Base-by-base conservation (phyloP, 2,797 vertebrate genomes). In the Acrossocheilus fasciatus region DNA sequence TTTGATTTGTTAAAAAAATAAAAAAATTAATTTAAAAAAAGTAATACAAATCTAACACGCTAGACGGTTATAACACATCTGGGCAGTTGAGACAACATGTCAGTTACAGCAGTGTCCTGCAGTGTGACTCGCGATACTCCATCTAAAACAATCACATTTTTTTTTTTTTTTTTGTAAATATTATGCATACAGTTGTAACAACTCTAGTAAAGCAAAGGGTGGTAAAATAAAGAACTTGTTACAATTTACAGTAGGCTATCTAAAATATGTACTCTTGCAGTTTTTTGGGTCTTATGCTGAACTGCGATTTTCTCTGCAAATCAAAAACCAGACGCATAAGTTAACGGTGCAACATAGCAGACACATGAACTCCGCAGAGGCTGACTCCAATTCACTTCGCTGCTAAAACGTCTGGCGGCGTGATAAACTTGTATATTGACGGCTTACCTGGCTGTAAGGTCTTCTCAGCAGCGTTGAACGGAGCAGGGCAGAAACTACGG, bases 401-500 rank as follows among this genome's bases (percentile, higher is more conserved):
- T 62, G 43, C 30, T 26, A 66, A 75, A 76, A 66, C 73, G 43
- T 54, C 62, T 78, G 62, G n/a, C 10, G 39, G 50, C n/a, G 26
- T n/a, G n/a, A 30, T 43, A 36, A 68, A 79, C 47, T 20, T 45
- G 12, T 20, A 78, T 10, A 57, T 3, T 77, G 23, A 26, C 15
- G 14, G 34, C 83, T 84, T 78, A 84, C 83, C 83, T 77, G 23
- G 14, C n/a, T 26, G 59, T 41, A 23, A 23, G 36, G 39, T 76
- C 72, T 50, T 18, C n/a, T 6, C 39, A 50, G 43, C 11, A 34
- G 43, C 45, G 34, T 23, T 68, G 43, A 50, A 81, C 15, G 12
- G 62, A 81, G 62, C 41, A 23, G 62, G 74, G 17, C 18, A 78
- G 64, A 57, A 68, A 70, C 75, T 85, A 54, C n/a, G 52, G 83